Evolutionary conservation across 2,113 vertebrate species (phyloP).

Genomic region (Ptyas mucosa): DNA sequence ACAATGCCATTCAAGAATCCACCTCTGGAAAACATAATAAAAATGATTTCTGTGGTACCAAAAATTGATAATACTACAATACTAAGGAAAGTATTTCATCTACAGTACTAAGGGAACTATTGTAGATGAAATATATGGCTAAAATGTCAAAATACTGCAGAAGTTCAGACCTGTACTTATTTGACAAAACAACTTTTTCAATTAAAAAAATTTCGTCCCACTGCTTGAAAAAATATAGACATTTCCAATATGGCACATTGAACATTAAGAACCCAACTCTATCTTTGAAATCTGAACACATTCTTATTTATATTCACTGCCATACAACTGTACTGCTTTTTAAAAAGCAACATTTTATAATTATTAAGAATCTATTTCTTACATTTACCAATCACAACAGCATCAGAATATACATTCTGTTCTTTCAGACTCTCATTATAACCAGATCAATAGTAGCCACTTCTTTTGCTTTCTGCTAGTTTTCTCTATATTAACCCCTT

Average conservation of each 20-base stretch:
- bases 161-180: not conserved
- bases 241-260: not conserved
- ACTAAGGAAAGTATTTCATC: not conserved
- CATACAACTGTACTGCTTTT: not conserved
- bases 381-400: not conserved
- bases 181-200: not conserved
- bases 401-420: not conserved
- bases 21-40: not conserved
- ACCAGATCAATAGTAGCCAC: not conserved
- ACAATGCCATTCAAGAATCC: not conserved
- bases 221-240: not conserved
- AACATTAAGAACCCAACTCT: not conserved
- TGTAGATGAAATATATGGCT: conserved; percentile 8
- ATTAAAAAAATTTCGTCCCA: not conserved
- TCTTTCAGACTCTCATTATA: not conserved
- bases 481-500: not conserved
- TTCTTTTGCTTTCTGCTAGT: not conserved
- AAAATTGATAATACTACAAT: not conserved
- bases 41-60: not conserved
- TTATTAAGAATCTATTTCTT: not conserved
- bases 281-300: not conserved
- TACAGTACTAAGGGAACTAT: not conserved
- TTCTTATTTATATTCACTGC: not conserved
- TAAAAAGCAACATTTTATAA: not conserved
- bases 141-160: not conserved